A percentile compares a stretch with the other conserved stretches of the same genome.
Conservation (phyloP, 2,113 vertebrate genomes). For the Colossoma macropomum region DNA sequence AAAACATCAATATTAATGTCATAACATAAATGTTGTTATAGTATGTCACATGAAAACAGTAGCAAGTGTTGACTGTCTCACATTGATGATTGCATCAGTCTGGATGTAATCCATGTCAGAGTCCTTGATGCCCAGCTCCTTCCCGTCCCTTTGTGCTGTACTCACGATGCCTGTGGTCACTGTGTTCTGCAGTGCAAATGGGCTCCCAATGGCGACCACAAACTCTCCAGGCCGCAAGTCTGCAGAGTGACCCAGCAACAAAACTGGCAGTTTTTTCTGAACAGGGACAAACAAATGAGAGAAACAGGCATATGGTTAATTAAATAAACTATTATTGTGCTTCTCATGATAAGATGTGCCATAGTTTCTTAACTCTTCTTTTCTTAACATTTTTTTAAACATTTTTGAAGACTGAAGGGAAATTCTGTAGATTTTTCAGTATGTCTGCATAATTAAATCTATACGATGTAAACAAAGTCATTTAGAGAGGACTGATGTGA, state of each 20-base stretch:
- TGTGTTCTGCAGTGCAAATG: slow-evolving; percentile 95
- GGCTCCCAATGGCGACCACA: slow-evolving; percentile 94
- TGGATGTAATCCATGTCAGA: slow-evolving; percentile 98
- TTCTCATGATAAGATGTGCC: too few species aligned
- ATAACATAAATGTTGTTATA: background rate
- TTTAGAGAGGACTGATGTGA: too few species aligned
- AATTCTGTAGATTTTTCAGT: too few species aligned
- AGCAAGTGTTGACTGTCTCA: slow-evolving; percentile 70
- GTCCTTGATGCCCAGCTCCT: slow-evolving; percentile 88
- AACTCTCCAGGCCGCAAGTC: slow-evolving; percentile 92
- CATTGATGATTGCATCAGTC: slow-evolving; percentile 97
- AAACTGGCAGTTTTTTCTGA: slow-evolving; percentile 83
- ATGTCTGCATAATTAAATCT: too few species aligned
- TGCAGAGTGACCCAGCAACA: slow-evolving; percentile 86
- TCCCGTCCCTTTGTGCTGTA: slow-evolving; percentile 92
- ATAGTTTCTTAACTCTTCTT: too few species aligned
- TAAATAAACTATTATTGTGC: background rate
- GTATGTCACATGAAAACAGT: background rate
- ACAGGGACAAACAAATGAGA: background rate
- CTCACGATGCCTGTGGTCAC: slow-evolving; percentile 98
- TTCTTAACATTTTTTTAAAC: too few species aligned
- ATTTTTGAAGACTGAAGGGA: too few species aligned
- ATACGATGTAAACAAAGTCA: too few species aligned
- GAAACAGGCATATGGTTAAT: background rate
- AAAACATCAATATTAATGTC: background rate